Base-by-base conservation (phyloP, 2,888 invertebrate genomes). In the Cecidostiba fungosa region DNA sequence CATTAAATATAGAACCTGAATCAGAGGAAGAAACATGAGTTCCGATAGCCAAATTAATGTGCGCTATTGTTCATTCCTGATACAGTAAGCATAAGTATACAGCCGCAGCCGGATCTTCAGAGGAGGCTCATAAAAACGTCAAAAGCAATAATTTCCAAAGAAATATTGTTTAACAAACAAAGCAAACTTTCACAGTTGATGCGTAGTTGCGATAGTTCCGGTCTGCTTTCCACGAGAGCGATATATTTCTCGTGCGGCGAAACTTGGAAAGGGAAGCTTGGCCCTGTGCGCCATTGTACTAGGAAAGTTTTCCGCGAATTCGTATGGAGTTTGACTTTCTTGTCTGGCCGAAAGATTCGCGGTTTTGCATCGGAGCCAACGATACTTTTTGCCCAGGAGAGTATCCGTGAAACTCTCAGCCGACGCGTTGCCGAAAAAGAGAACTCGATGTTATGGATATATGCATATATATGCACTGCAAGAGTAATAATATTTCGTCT, bases 311-410 rank as follows among this genome's bases (percentile, higher is more conserved):
- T 74, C 29, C 39, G 70, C 66, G 79, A 76, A 84, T 76, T 54
- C 50, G 47, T 80, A 66, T 32, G 12, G 36, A 80, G 79, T 80
- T 84, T 84, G 72, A 80, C 76, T 84, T 79, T 84, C 79, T 79
- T 84, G 74, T 76, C 54, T 39, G 43, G 10, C 19, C 32, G 66
- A 74, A 84, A 84, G 79, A 84, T 76, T 84, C 69, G 79, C 36
- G 84, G 54, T 70, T 84, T 84, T 84, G 78, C 77, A 79, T 84
- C 74, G 74, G 59, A 79, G 79, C 79, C 79, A 84, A 76, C 14
- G 69, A 39, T 32, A 59, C 54, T 72, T 84, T 74, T 76, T 78
- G n/a, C n/a, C n/a, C n/a, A n/a, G n/a, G n/a, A n/a, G n/a, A n/a
- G n/a, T n/a, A n/a, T n/a, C n/a, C n/a, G n/a, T n/a, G n/a, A n/a